Conservation (phyloP, 2,113 vertebrate species). For the Panthera tigris region DNA sequence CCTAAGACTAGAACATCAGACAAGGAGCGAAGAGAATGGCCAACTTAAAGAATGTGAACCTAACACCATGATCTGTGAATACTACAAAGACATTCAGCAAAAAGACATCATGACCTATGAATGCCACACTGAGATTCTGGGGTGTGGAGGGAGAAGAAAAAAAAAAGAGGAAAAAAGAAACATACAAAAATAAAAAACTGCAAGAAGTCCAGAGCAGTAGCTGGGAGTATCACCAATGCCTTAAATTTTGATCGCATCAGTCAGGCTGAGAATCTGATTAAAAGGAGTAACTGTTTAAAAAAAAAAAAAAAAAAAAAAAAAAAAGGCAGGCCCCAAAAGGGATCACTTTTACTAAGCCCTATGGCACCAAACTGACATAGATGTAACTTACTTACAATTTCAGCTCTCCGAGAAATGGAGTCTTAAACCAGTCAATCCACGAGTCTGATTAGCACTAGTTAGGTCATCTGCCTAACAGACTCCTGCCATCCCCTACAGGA, state of each 20-base stretch:
- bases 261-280: not conserved
- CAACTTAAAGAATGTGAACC: not conserved
- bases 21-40: not conserved
- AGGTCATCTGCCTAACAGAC: not conserved
- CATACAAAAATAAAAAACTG: not conserved
- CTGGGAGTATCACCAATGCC: not conserved
- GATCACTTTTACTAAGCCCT: not conserved
- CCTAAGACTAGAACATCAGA: not conserved
- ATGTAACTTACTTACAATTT: not conserved
- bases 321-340: not conserved
- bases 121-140: not conserved
- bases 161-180: not conserved
- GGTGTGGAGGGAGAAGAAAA: not conserved
- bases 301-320: not conserved
- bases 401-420: not conserved
- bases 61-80: not conserved
- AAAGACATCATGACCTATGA: not conserved
- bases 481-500: not conserved
- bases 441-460: not conserved
- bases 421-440: not conserved
- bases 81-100: not conserved
- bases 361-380: not conserved
- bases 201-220: too few relatives aligned
- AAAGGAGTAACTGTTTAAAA: not conserved
- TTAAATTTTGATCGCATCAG: not conserved